A percentile compares a stretch with the other conserved stretches of the same genome.
phyloP scores from a whole-genome alignment of 2,113 vertebrate genomes.

The Solea solea region DNA sequence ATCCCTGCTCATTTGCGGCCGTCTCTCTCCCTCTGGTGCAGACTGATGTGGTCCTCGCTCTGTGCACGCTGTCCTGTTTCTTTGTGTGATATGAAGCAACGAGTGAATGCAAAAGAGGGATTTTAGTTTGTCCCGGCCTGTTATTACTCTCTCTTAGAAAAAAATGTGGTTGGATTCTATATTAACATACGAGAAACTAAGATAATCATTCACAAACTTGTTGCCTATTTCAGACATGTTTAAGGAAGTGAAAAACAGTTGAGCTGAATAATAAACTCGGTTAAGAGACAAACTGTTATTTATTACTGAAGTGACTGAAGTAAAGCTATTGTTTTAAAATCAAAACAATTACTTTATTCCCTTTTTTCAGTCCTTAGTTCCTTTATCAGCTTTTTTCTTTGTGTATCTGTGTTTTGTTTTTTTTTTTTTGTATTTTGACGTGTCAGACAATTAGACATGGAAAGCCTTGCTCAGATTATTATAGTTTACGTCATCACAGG shows the following conservation, averaged over 20 bases:
- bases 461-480: constrained; percentile 2
- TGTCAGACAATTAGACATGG: constrained; percentile 6
- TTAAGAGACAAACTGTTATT: neutral
- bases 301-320: neutral
- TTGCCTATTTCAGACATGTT: neutral
- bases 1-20: neutral
- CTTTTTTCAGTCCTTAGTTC: neutral
- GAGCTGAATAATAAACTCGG: neutral
- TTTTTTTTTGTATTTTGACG: constrained; percentile 3
- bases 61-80: neutral
- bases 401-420: neutral
- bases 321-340: neutral
- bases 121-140: constrained; percentile 3
- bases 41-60: neutral
- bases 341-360: neutral
- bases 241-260: neutral
- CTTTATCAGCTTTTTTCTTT: neutral
- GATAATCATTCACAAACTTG: neutral
- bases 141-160: neutral
- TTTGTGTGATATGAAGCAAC: neutral
- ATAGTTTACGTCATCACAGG: constrained; percentile 18
- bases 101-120: neutral
- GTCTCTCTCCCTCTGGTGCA: neutral
- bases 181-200: neutral
- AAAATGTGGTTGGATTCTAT: neutral